Base-by-base conservation (phyloP, 2,888 invertebrate species). In the Leucozona laternaria region DNA sequence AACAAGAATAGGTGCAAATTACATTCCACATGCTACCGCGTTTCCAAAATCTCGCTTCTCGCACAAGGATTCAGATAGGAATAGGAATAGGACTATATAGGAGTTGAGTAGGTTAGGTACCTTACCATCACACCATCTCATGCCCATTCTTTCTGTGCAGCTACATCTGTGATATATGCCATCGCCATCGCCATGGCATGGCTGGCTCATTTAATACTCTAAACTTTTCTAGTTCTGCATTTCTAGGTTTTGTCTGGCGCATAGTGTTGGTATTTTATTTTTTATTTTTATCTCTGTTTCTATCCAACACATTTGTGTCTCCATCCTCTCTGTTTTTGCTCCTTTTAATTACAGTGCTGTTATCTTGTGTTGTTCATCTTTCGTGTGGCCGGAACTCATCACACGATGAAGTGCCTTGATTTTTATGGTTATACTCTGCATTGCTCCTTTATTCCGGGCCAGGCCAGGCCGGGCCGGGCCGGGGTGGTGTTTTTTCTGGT, bases 361-460 rank as follows among this genome's bases (percentile, higher is more conserved):
- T 86, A 86, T 86, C 86, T 86, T 81, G 81, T 86, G 81, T 81
- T 86, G 86, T 75, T 86, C 86, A 86, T 86, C 86, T 78, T 80
- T 82, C 78, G 75, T 86, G 81, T 82, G 78, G 81, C 81, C 86
- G 81, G 86, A 81, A 86, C 86, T 86, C 86, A 86, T 86, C 81
- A 86, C 86, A 86, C 81, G 81, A 86, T 81, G 86, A 86, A 86
- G 86, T 86, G 86, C 81, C 86, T 81, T 81, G 86, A 86, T 86
- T 86, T 81, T 72, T 75, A 86, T 81, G 81, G 78, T 86, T 78
- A 78, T 77, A 70, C 81, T 81, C 70, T 64, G 79, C 66, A 80
- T 72, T 84, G 71, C 76, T 84, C 71, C 77, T 78, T 70, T 85
- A 78, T 77, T 70, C 72, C 15, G 43, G 37, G 34, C 25, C 8